Conservation (phyloP, 2,888 invertebrate genomes). For the Ormyrus nitidulus region DNA sequence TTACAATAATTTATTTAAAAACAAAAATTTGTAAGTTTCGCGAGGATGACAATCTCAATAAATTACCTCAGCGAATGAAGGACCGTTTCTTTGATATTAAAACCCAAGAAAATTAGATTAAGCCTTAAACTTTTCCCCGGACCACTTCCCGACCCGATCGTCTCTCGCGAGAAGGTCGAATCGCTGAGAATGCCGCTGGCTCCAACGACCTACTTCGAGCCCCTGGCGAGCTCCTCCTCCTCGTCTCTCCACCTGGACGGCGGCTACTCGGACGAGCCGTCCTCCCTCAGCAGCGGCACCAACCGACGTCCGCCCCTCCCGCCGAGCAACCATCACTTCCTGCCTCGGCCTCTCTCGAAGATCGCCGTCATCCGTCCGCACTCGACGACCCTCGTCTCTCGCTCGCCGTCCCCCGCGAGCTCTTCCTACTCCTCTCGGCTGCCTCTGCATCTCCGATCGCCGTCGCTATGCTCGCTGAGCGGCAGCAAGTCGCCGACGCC, state of each 20-base stretch:
- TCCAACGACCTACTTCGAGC: slow-evolving; percentile 63
- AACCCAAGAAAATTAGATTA: no score
- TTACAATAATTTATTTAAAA: no score
- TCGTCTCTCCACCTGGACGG: slow-evolving; percentile 3
- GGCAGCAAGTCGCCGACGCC: slow-evolving; percentile 42
- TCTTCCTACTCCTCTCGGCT: slow-evolving; percentile 54
- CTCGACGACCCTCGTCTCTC: slow-evolving; percentile 53
- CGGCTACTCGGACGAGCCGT: slow-evolving; percentile 37
- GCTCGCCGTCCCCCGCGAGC: slow-evolving; percentile 54
- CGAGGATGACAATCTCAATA: no score
- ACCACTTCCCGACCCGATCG: no score
- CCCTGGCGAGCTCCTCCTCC: slow-evolving; percentile 34
- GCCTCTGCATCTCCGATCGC: slow-evolving; percentile 68
- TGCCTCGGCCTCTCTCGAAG: slow-evolving; percentile 37
- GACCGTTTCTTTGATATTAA: not conserved
- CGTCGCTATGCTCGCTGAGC: slow-evolving; percentile 63
- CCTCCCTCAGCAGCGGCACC: slow-evolving; percentile 31
- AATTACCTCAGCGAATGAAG: not conserved
- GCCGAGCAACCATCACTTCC: slow-evolving; percentile 47
- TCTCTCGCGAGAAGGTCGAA: no score
- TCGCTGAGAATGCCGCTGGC: slow-evolving; percentile 63
- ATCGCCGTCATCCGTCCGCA: slow-evolving; percentile 51
- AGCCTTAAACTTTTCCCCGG: no score
- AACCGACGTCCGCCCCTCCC: slow-evolving; percentile 51
- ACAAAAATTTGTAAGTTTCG: no score